Evolutionary conservation across 2,113 vertebrate species (phyloP), one percentile per base, ranked within the genome.

Genomic region (Pelmatolapia mariae): DNA sequence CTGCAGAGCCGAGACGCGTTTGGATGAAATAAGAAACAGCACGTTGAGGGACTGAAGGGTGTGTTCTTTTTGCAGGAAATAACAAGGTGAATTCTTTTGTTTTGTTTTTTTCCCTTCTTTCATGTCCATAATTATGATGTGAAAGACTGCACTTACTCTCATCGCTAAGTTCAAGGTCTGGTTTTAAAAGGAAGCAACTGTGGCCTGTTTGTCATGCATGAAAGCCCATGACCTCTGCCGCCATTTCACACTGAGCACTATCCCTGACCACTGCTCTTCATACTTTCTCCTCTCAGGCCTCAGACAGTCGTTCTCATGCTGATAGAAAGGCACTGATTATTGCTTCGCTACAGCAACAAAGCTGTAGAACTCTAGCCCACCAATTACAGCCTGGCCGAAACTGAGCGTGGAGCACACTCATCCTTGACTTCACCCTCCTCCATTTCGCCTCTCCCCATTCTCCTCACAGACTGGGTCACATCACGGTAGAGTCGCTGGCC

Each of bases 381-480:
- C 84, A 89, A 91, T 93, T 89, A 76, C 38, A 61, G 73, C 73
- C 43, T 4, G 13, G 87, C 63, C 50, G 54, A 56, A 88, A 83
- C 36, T 22, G 56, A 53, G 82, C 63, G 13, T 24, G 16, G 54
- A 54, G 82, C 45, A 89, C 68, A 19, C 91, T 91, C 91, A 93
- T 92, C 92, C 92, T 94, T 95, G 95, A 95, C 93, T 93, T 36
- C 80, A 26, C 89, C 85, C 83, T 86, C 89, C 85, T 90, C 82
- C 81, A 76, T 68, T 88, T 66, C 80, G 66, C 68, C 61, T 40
- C 61, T 63, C 47, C 29, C 29, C 79, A 18, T 83, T 78, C 54
- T 80, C 52, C 89, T 82, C 47, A 24, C 6, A 33, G 82, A 53
- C 87, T 82, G 89, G 93, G 91, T 94, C 93, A 92, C 81, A 81